Percentiles rank a stretch among this genome's conserved stretches.
Evolutionary conservation across 1,140 invertebrate genomes (phyloP).

Genomic region (Drosophila sechellia): DNA sequence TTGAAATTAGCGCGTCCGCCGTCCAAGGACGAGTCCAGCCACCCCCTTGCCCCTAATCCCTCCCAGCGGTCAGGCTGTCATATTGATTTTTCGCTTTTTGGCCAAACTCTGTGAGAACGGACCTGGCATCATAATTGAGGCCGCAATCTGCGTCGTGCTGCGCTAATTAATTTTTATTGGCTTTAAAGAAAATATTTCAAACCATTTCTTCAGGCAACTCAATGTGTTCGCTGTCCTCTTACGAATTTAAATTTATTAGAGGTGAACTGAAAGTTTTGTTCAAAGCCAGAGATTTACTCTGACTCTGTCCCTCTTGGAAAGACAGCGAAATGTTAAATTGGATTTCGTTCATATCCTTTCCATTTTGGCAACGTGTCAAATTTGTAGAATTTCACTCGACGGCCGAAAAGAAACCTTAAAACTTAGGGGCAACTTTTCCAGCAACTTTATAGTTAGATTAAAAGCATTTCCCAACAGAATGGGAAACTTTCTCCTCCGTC

Average conservation of each 20-base stretch:
- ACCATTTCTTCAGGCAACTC: constrained; percentile 23
- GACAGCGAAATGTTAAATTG: constrained; percentile 48
- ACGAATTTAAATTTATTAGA: constrained; percentile 27
- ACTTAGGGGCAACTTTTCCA: constrained; percentile 43
- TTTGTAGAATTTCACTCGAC: constrained; percentile 36
- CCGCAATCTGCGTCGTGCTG: constrained; percentile 49
- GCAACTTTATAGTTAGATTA: constrained; percentile 76
- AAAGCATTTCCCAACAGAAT: constrained; percentile 67
- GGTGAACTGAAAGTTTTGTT: constrained; percentile 15
- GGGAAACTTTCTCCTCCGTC: constrained; percentile 39
- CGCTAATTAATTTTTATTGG: constrained; percentile 74
- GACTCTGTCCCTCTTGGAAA: constrained; percentile 9
- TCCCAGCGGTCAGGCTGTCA: constrained; percentile 1
- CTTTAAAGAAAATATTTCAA: constrained; percentile 55
- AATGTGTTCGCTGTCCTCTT: constrained; percentile 49
- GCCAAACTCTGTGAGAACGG: constrained; percentile 27
- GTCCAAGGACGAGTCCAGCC: constrained; percentile 38
- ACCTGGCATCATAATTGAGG: constrained; percentile 63
- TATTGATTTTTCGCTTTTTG: constrained; percentile 61
- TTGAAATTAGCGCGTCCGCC: constrained; percentile 58
- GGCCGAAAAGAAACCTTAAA: constrained; percentile 32
- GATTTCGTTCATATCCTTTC: constrained; percentile 43
- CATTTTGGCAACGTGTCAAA: constrained; percentile 58
- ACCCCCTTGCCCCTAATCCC: not conserved
- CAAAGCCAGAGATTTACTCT: constrained; percentile 24